Base-by-base conservation (phyloP, 2,888 invertebrate species). In the Malacosoma neustria region DNA sequence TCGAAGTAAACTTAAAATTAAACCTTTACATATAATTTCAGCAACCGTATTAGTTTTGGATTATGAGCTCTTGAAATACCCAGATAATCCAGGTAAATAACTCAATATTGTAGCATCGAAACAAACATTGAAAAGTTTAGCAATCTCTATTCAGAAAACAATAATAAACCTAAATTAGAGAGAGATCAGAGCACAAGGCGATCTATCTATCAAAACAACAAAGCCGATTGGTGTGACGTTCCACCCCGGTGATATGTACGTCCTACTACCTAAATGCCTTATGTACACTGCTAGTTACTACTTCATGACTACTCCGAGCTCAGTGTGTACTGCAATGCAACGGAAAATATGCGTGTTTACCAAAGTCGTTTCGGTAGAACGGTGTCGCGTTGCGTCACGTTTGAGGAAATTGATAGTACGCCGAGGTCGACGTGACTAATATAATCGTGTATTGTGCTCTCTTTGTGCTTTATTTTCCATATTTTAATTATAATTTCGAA, bases 291-390 rank as follows among this genome's bases (percentile, higher is more conserved):
- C 82, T 82, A 84, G 85, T 85, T 75, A 85, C 84, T 82, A 80
- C 84, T 85, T 79, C 85, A 84, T 84, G 84, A 82, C 84, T 84
- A 81, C 84, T 84, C 81, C 67, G 84, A 82, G 84, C 84, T 85
- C 85, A 85, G 85, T 85, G 84, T 84, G 85, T 84, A 84, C 84
- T 84, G 84, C 82, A 85, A 79, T 85, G 85, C 85, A 85, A 85
- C 82, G 84, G 85, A 85, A 85, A 85, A 85, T 85, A 85, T 85
- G 85, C 85, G 85, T 84, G 84, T 85, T 85, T 84, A 84, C 82
- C 82, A 84, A 84, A 84, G 84, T 79, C 81, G 84, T 82, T 85
- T 85, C 82, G 82, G 85, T 80, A 72, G 79, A 84, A 82, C 84
- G 80, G 82, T 80, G 84, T 73, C 82, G 84, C 74, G 74, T 84